phyloP scores from a whole-genome alignment of 2,113 vertebrate species.

The Recurvirostra avosetta region DNA sequence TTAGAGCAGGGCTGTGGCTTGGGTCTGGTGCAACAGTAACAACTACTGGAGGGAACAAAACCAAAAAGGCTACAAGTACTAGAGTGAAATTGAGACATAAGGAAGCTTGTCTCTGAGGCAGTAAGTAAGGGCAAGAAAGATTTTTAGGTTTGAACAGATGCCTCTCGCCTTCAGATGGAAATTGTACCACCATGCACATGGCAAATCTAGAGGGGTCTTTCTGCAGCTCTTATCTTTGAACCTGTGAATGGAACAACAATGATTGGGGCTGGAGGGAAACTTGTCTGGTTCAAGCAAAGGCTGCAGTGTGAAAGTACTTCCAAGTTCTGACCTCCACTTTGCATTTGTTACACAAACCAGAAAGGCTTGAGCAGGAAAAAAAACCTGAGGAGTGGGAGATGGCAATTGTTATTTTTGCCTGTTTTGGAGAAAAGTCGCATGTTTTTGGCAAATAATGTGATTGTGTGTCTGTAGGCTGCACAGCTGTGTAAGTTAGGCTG shows the following conservation, averaged over 20 bases:
- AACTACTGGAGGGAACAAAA: neutral
- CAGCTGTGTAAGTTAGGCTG: neutral
- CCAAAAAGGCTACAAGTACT: neutral
- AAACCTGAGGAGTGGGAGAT: neutral
- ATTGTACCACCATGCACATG: accelerated
- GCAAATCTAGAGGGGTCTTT: neutral
- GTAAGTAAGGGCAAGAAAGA: neutral
- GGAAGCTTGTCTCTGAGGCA: neutral
- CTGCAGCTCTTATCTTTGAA: neutral
- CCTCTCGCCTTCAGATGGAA: neutral
- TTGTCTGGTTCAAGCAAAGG: neutral
- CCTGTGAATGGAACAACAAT: neutral
- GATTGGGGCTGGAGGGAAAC: neutral
- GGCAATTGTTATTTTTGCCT: neutral
- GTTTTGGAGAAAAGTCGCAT: neutral
- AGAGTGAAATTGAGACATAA: neutral
- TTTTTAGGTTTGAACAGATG: neutral
- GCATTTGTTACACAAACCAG: neutral
- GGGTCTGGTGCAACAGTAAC: neutral
- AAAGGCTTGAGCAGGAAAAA: neutral
- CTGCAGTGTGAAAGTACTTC: neutral
- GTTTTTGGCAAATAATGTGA: neutral
- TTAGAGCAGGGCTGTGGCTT: neutral
- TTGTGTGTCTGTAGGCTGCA: accelerated
- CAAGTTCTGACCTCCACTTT: neutral